These are phyloP conservation scores for Nycticorax nycticorax DNA, from an alignment of 2,113 vertebrate species.

Conservation along the genomic window DNA sequence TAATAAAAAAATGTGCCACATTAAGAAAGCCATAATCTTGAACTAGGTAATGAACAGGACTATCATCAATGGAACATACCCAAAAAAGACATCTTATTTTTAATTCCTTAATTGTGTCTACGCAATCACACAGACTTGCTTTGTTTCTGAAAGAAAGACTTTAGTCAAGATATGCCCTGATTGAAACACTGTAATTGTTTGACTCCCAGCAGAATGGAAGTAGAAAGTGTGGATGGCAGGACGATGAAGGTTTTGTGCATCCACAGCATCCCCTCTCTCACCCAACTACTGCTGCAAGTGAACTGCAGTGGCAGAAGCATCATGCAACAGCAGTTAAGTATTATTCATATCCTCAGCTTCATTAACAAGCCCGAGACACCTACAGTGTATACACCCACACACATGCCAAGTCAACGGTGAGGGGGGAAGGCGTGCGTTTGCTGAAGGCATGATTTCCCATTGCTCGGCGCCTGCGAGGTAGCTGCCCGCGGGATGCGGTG, in stretches of 20 bases:
- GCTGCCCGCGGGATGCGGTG: neutral
- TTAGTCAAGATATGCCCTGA: neutral
- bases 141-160: neutral
- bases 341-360: constrained; percentile 51
- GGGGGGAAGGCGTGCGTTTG: neutral
- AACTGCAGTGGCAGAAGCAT: constrained; percentile 5
- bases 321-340: neutral
- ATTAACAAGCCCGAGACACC: constrained; percentile 48
- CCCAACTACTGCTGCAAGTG: neutral
- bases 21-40: neutral
- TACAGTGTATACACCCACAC: constrained; percentile 33
- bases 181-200: neutral
- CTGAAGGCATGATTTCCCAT: constrained; percentile 9
- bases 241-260: neutral
- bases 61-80: neutral
- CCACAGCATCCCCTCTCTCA: neutral
- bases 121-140: neutral
- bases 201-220: neutral
- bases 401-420: neutral
- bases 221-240: neutral
- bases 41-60: neutral
- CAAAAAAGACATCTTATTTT: neutral
- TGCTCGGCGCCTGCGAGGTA: neutral
- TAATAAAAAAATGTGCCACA: neutral
- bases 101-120: neutral